phyloP scores from a whole-genome alignment of 2,113 vertebrate species.

The Seriola dumerili region DNA sequence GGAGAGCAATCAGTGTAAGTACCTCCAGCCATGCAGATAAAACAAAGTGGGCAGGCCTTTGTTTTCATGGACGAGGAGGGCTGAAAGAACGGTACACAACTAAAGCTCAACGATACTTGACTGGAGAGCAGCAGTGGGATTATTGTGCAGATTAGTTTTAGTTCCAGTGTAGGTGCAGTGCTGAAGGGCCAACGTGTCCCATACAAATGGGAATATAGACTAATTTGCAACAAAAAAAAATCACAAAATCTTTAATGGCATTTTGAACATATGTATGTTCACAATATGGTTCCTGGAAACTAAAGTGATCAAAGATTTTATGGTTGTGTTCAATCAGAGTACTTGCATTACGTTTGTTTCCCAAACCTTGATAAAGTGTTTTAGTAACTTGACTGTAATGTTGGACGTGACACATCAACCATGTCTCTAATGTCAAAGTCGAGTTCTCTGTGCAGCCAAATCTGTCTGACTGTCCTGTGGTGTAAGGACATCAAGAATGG shows the following conservation, averaged over 20 bases:
- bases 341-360: no score
- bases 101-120: constrained; percentile 44
- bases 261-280: no score
- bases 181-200: not conserved
- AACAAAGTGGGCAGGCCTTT: constrained; percentile 60
- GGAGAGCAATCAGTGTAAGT: constrained; percentile 53
- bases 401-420: no score
- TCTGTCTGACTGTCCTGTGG: no score
- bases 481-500: not conserved
- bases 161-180: not conserved
- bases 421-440: no score
- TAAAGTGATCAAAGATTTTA: no score
- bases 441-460: no score
- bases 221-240: not conserved
- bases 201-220: not conserved
- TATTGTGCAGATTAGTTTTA: constrained; percentile 32
- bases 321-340: no score
- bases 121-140: constrained; percentile 46
- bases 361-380: no score
- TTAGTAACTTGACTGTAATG: no score
- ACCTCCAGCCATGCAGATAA: constrained; percentile 44
- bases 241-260: not conserved
- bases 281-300: no score
- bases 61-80: constrained; percentile 47
- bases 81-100: constrained; percentile 42